Evolutionary conservation across 64 coral and sea anemone species (phyloP).

Genomic region (Montipora cactus): DNA sequence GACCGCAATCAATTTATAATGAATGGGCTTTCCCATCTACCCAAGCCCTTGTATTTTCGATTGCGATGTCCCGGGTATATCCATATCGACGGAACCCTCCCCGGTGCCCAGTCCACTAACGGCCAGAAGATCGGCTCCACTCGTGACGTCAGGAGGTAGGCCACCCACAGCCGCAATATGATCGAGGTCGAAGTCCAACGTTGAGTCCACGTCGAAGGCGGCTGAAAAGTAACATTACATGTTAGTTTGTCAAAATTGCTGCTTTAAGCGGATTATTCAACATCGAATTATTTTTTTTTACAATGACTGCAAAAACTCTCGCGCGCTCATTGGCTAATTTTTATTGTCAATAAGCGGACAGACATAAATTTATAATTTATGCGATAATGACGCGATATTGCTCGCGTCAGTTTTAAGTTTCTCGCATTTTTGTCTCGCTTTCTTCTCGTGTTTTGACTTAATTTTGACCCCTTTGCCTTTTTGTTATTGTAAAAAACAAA

Average conservation of each 20-base stretch:
- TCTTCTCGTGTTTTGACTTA: too few species aligned
- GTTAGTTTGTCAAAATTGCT: not conserved
- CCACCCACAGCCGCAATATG: constrained; percentile 27
- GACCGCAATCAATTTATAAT: not conserved
- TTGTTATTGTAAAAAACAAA: too few species aligned
- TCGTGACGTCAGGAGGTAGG: constrained; percentile 22
- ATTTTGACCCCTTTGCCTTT: too few species aligned
- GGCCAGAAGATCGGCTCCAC: not conserved
- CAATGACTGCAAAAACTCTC: too few species aligned
- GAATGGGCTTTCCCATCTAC: not conserved
- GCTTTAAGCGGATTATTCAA: not conserved
- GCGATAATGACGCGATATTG: too few species aligned
- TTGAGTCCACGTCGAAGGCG: constrained; percentile 68
- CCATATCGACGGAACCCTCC: constrained; percentile 18
- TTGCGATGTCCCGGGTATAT: constrained; percentile 25
- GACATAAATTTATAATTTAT: too few species aligned
- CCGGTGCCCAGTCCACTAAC: constrained; percentile 38
- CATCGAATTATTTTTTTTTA: not conserved
- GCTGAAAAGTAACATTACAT: not conserved
- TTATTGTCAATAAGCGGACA: too few species aligned
- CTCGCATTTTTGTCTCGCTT: too few species aligned
- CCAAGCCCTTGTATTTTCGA: constrained; percentile 8
- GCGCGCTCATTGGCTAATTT: too few species aligned
- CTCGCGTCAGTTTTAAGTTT: too few species aligned
- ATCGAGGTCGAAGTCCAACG: constrained; percentile 72